Conservation (phyloP, 2,888 invertebrate species). For the Mythimna albipuncta region DNA sequence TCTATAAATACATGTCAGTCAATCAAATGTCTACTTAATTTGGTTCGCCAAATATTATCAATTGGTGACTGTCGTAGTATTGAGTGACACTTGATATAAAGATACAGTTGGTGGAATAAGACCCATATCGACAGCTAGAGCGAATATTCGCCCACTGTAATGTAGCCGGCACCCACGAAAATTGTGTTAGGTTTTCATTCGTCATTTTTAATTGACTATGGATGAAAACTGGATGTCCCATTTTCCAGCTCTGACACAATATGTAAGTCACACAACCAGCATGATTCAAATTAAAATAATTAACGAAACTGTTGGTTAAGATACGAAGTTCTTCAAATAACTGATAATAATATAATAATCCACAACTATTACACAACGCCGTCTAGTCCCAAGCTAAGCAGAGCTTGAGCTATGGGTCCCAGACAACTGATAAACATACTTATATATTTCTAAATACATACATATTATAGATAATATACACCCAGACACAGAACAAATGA, state of each 20-base stretch:
- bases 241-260: not conserved
- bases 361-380: no score
- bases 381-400: no score
- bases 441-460: no score
- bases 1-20: slow-evolving; percentile 51
- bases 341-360: no score
- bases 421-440: no score
- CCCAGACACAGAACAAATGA: no score
- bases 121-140: slow-evolving; percentile 11
- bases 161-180: slow-evolving; percentile 24
- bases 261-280: not conserved
- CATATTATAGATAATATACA: no score
- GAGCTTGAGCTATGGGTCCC: no score
- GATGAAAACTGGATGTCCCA: not conserved
- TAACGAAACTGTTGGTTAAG: no score
- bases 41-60: slow-evolving; percentile 55
- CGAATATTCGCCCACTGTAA: slow-evolving; percentile 21
- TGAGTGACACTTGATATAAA: slow-evolving; percentile 56
- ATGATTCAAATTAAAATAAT: not conserved
- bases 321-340: no score
- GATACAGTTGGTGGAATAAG: slow-evolving; percentile 32
- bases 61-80: slow-evolving; percentile 51
- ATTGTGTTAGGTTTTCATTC: slow-evolving; percentile 22
- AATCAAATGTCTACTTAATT: slow-evolving; percentile 62
- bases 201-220: not conserved